Evolutionary conservation across 2,797 vertebrate species (phyloP), one percentile per base, ranked within the genome.

Genomic region (Xiphorhynchus erythropygius): DNA sequence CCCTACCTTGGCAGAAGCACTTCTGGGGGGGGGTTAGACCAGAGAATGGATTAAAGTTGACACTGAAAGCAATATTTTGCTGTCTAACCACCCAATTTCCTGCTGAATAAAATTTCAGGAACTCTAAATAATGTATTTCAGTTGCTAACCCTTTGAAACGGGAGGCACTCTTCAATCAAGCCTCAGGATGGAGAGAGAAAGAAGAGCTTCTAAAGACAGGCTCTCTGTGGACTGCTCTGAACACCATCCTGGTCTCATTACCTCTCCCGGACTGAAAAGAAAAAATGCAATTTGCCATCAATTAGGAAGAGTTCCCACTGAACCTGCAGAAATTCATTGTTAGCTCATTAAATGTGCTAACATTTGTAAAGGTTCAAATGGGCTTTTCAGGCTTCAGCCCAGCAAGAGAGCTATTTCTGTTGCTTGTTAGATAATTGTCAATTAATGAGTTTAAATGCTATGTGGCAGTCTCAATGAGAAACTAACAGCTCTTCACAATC

Each of bases 401-500:
- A 83, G 90, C 49, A 52, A 84, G 87, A 84, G 55, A 67, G 39
- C 67, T 60, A n/a, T 62, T 83, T 70, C 74, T 93, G 49, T 44
- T 86, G 85, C 85, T 96, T 76, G 87, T 47, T 91, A 92, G 76
- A 41, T 94, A 89, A 94, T 63, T 74, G 47, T 49, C 50, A 52
- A 68, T 88, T 84, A 91, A 89, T 42, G 63, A 70, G 47, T 62
- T 80, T 35, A 74, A 91, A 87, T 63, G 67, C 80, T 87, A 23
- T 49, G 77, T 86, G 89, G 87, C 53, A 80, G 73, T 44, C 57
- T 93, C 76, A 93, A 84, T 52, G 84, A 92, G 68, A 74, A 89
- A 85, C 63, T 87, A 95, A 89, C 49, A 82, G 87, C 71, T 91
- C 89, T 84, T 90, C 83, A 67, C 79, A 93, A 92, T 93, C 50